Conservation (phyloP, 1,140 invertebrate species). For the Saxidomus purpurata region DNA sequence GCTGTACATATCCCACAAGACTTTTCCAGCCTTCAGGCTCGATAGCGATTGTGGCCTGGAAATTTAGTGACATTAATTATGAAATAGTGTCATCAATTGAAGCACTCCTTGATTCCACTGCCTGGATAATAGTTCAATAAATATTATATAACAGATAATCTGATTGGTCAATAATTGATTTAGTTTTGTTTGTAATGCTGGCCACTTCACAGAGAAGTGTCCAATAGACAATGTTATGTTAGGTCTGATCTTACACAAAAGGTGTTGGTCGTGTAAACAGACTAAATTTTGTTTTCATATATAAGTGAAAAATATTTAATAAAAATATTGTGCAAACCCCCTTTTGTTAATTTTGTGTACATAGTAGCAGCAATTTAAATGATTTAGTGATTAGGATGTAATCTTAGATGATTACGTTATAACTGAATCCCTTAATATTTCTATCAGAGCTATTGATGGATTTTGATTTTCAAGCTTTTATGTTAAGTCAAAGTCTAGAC, state of each 20-base stretch:
- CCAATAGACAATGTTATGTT: conserved; percentile 16
- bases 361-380: not conserved
- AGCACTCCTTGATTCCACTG: not conserved
- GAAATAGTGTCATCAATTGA: not conserved
- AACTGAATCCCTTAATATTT: not conserved
- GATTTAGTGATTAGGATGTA: not conserved
- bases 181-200: conserved; percentile 21
- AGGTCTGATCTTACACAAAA: not conserved
- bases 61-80: conserved; percentile 22
- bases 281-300: conserved; percentile 37
- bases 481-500: conserved; percentile 13
- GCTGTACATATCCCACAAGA: not conserved
- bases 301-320: conserved; percentile 28
- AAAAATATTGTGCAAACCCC: not conserved
- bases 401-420: not conserved
- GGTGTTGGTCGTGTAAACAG: conserved; percentile 17
- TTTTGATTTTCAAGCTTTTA: conserved; percentile 1
- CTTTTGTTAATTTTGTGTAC: conserved; percentile 7
- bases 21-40: not conserved
- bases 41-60: not conserved
- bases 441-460: not conserved
- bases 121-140: not conserved
- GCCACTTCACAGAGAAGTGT: conserved; percentile 21
- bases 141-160: conserved; percentile 58
- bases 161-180: conserved; percentile 62